phyloP scores from a whole-genome alignment of 2,113 vertebrate species.

The Smithornis capensis region DNA sequence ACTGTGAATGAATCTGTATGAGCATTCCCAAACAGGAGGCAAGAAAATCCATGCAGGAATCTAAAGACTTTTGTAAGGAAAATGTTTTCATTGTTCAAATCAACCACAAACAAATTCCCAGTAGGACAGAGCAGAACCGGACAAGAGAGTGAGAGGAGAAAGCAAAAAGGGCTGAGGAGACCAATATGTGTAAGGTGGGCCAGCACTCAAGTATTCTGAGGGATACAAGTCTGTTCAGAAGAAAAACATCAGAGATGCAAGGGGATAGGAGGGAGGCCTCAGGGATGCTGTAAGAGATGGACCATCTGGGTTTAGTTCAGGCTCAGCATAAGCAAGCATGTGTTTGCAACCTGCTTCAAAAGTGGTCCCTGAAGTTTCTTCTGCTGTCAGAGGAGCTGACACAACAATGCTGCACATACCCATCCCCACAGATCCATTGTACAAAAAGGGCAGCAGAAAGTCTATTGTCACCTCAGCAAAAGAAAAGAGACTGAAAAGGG shows the following conservation, averaged over 20 bases:
- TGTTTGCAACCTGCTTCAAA: background rate
- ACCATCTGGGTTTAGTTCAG: background rate
- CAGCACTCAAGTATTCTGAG: background rate
- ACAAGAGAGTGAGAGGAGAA: background rate
- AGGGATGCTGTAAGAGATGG: background rate
- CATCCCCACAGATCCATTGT: background rate
- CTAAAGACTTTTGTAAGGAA: background rate
- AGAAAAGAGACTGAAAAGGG: background rate
- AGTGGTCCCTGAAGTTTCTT: background rate
- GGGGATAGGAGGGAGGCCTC: background rate
- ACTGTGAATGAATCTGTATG: background rate
- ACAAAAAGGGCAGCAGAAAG: background rate
- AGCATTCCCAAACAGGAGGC: background rate
- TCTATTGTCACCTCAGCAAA: background rate
- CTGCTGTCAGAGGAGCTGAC: background rate
- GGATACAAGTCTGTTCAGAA: background rate
- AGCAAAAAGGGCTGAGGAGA: background rate
- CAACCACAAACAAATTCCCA: background rate
- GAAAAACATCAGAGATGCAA: background rate
- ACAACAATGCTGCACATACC: fast-evolving
- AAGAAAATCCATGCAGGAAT: background rate
- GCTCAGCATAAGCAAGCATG: background rate
- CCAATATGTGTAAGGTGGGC: fast-evolving
- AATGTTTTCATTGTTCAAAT: background rate
- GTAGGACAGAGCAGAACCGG: background rate